Evolutionary conservation across 2,797 vertebrate species (phyloP).

Genomic region (Scleropages formosus): DNA sequence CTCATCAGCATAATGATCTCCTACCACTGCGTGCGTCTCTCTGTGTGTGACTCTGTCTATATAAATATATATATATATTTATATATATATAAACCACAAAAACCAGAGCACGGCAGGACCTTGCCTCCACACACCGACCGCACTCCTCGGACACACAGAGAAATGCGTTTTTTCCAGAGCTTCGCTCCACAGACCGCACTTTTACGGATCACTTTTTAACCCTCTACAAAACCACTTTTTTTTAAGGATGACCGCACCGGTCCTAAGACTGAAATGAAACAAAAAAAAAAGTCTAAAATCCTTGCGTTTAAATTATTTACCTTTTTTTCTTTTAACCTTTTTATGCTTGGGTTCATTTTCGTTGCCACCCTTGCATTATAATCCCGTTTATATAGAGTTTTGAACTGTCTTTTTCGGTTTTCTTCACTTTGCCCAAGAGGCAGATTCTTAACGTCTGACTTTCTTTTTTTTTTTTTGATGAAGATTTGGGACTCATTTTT

Average conservation of each 20-base stretch:
- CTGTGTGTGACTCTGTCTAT: no score
- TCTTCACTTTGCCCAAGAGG: no score
- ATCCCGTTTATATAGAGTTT: no score
- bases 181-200: conserved; percentile 66
- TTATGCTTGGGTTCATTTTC: neutral
- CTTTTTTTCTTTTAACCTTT: neutral
- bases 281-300: conserved; percentile 2
- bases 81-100: conserved; percentile 82
- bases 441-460: neutral
- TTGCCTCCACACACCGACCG: conserved; percentile 75
- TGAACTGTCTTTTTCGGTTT: no score
- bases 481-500: conserved; percentile 17
- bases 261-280: conserved; percentile 3
- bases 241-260: conserved; percentile 3
- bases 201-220: conserved; percentile 47
- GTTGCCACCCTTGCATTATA: neutral
- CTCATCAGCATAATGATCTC: conserved; percentile 78
- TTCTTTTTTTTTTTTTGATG: conserved; percentile 4
- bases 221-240: conserved; percentile 27
- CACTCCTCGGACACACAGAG: conserved; percentile 62
- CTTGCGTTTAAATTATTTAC: neutral
- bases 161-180: conserved; percentile 49
- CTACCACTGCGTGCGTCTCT: no score
- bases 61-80: conserved; percentile 9
- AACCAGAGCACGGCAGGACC: conserved; percentile 78